Percentiles rank a stretch among this genome's conserved stretches.
These are phyloP conservation scores for Hemaris fuciformis DNA, from an alignment of 2,888 invertebrate species.

Conservation along the genomic window DNA sequence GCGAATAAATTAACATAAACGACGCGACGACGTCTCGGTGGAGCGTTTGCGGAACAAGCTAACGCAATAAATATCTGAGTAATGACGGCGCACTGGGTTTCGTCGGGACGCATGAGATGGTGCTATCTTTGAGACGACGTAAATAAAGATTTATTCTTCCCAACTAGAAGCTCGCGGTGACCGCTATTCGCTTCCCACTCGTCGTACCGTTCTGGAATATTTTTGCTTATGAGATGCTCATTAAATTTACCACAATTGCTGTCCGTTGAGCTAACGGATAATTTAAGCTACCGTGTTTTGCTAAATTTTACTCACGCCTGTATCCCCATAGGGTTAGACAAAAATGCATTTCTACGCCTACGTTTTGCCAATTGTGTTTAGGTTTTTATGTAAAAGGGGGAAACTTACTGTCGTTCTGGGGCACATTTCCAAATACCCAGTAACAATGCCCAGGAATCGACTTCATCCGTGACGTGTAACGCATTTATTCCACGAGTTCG, in stretches of 20 bases:
- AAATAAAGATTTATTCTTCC: slow-evolving; percentile 56
- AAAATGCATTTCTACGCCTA: no score
- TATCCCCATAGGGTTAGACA: no score
- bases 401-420: no score
- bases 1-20: slow-evolving; percentile 74
- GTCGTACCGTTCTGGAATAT: slow-evolving; percentile 6
- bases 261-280: no score
- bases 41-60: slow-evolving; percentile 50
- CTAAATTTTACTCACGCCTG: no score
- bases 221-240: slow-evolving; percentile 6
- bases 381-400: no score
- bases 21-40: slow-evolving; percentile 48
- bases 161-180: slow-evolving; percentile 28
- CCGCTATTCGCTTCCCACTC: slow-evolving; percentile 17
- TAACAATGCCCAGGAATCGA: no score
- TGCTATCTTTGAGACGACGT: slow-evolving; percentile 38
- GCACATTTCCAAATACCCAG: no score
- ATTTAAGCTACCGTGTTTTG: no score
- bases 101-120: slow-evolving; percentile 36
- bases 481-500: no score
- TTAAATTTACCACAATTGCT: neutral
- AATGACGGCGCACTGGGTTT: slow-evolving; percentile 50
- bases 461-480: no score
- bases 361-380: no score
- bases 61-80: slow-evolving; percentile 63